phyloP scores from a whole-genome alignment of 2,797 vertebrate genomes.

The Cuculus canorus region DNA sequence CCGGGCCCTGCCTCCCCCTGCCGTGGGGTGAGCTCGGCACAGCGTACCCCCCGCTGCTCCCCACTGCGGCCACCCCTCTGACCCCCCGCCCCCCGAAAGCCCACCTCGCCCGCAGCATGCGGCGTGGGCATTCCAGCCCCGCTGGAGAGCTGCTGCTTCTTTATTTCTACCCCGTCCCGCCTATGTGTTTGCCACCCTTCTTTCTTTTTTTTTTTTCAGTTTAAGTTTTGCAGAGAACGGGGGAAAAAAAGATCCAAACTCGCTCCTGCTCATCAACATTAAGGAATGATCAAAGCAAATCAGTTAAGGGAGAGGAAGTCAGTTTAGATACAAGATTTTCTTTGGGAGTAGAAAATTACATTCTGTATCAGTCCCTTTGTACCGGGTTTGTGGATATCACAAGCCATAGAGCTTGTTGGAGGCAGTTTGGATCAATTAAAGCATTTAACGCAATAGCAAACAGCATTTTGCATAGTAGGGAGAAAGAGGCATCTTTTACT shows the following conservation, averaged over 20 bases:
- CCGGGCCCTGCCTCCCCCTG: background rate
- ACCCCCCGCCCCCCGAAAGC: background rate
- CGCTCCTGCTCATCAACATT: background rate
- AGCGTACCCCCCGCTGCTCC: rapidly evolving
- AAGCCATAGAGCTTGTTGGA: constrained; percentile 31
- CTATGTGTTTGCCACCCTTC: rapidly evolving
- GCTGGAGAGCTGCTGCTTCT: background rate
- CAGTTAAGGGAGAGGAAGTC: constrained; percentile 3
- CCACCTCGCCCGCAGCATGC: background rate
- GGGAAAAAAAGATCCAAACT: background rate
- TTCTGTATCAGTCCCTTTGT: constrained; percentile 8
- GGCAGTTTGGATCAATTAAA: constrained; percentile 51
- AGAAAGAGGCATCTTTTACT: background rate
- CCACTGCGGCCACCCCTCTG: background rate
- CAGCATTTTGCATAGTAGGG: background rate
- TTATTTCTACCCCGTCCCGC: too few species aligned
- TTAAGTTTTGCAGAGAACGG: background rate
- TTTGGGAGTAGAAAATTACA: constrained; percentile 51
- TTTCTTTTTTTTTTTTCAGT: background rate
- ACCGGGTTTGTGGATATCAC: constrained; percentile 24
- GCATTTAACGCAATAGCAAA: constrained; percentile 55
- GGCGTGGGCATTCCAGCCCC: background rate
- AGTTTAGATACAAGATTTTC: background rate
- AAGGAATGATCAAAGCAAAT: constrained; percentile 14
- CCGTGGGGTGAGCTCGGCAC: background rate